phyloP scores from a whole-genome alignment of 2,797 vertebrate species.

The Catamblyrhynchus diadema region DNA sequence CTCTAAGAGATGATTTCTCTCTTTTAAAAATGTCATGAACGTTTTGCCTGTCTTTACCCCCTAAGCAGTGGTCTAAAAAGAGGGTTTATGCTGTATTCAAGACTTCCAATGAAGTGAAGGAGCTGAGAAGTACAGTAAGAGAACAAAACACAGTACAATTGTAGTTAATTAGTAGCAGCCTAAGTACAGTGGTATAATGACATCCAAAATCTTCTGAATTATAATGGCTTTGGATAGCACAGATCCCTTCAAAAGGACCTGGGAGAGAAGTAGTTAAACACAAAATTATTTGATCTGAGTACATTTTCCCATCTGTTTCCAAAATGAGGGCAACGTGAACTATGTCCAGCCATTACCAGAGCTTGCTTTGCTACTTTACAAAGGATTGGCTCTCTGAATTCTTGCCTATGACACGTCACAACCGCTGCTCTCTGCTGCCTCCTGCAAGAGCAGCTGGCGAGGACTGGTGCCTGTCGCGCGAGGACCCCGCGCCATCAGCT shows the following conservation, averaged over 20 bases:
- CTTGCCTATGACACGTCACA: neutral
- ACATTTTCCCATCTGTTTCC: neutral
- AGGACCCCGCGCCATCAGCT: fast-evolving
- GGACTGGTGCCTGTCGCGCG: fast-evolving
- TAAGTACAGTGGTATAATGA: neutral
- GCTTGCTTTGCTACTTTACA: neutral
- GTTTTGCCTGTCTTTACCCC: neutral
- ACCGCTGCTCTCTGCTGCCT: fast-evolving
- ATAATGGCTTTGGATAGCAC: neutral
- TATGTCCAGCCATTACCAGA: neutral
- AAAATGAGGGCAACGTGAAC: neutral
- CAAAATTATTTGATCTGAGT: neutral
- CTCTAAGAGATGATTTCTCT: neutral
- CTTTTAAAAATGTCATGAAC: neutral
- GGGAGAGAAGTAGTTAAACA: neutral
- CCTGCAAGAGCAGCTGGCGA: neutral
- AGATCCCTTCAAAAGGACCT: neutral
- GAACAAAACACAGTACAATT: neutral
- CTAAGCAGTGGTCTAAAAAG: neutral
- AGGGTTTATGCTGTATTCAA: neutral
- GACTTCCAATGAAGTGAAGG: neutral
- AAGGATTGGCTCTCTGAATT: neutral
- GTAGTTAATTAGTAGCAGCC: neutral
- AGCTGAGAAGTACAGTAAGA: neutral
- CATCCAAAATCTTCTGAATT: neutral